These are phyloP conservation scores for Tanypteryx hageni DNA, from an alignment of 2,888 invertebrate species.

Conservation along the genomic window DNA sequence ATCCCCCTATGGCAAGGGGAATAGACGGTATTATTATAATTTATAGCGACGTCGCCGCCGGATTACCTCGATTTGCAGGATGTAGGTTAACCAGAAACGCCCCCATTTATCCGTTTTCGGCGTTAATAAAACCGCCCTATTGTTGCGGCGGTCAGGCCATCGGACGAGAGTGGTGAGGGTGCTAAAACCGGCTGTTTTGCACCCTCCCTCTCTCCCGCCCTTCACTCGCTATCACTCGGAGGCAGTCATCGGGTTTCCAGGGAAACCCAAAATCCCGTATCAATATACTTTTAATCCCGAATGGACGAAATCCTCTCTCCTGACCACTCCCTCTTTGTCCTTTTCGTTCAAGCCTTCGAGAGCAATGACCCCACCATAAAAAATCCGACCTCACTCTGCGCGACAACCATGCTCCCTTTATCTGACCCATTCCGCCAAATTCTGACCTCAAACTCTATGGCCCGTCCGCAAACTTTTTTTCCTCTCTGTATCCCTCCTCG, in stretches of 20 bases:
- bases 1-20: no score
- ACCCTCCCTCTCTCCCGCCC: no score
- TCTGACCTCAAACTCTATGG: conserved; percentile 4
- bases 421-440: conserved; percentile 31
- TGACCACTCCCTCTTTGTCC: no score
- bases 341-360: neutral
- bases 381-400: neutral
- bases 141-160: neutral
- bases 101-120: neutral
- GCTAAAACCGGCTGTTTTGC: no score
- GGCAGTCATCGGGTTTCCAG: neutral
- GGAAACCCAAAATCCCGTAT: conserved; percentile 34
- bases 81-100: conserved; percentile 5
- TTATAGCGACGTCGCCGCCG: neutral
- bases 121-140: neutral
- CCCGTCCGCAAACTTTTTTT: neutral
- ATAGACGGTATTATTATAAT: neutral
- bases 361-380: neutral
- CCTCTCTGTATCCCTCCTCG: neutral
- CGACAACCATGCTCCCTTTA: neutral
- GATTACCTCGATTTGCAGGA: conserved; percentile 28
- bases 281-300: conserved; percentile 30
- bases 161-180: neutral
- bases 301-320: neutral
- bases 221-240: neutral